Base-by-base conservation (phyloP, 2,113 vertebrate genomes). In the Pollachius pollachius region DNA sequence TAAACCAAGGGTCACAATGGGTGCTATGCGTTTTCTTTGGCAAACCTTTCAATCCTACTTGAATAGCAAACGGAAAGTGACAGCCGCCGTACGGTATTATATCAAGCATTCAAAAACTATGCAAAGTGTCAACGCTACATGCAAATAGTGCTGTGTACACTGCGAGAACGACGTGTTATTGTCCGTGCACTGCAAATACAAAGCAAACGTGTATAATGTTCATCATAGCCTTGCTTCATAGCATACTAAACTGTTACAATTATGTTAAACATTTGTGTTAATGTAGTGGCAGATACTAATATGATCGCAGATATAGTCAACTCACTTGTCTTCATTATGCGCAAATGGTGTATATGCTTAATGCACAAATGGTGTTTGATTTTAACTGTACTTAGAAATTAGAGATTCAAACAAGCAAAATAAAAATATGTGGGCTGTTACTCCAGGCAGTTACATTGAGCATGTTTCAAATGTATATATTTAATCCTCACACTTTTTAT, bases 401-500 rank as follows among this genome's bases (percentile, higher is more conserved):
- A 16, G 16, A 58, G n/a, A 61, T 5, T 18, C 58, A 19, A 23
- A 61, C 59, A 61, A 56, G 56, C n/a, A 6, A 58, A 48, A 48
- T 48, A 48, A 12, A 48, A 11, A 9, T 9, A 9, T 11, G 8
- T 48, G 12, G 41, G 11, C 41, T 48, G 41, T 48, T 83, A 89
- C 88, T 88, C 85, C 73, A 78, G 87, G 70, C 78, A 90, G 81
- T 87, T 87, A 41, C 17, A 75, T 16, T 75, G 84, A 83, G 41
- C 41, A 48, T 48, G 12, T 48, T 48, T 48, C 8, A 48, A 48
- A 48, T 48, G 41, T 48, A 9, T 48, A 48, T 48, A 12, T 48
- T 48, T 48, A 48, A 48, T 48, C 41, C 41, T 48, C 41, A 48
- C 41, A 48, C 41, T 48, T 48, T 48, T 68, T 21, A 69, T 78